phyloP scores from a whole-genome alignment of 2,797 vertebrate species.

The Oryzias dopingdopingensis region DNA sequence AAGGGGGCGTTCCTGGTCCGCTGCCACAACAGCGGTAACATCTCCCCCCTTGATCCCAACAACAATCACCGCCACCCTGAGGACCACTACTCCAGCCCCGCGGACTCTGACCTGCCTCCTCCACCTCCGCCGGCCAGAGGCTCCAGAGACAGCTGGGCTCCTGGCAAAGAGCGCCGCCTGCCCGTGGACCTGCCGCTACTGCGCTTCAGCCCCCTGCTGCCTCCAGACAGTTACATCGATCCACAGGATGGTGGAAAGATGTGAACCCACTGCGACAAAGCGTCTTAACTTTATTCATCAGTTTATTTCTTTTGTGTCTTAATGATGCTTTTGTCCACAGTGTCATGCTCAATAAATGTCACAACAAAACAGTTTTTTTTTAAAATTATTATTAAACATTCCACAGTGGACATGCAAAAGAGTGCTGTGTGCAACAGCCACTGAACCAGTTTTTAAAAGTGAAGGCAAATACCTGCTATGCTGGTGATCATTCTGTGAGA shows the following conservation, averaged over 20 bases:
- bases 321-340: constrained; percentile 3
- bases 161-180: constrained; percentile 39
- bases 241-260: constrained; percentile 33
- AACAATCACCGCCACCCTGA: constrained; percentile 11
- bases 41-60: constrained; percentile 34
- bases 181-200: constrained; percentile 67
- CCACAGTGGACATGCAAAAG: too few relatives aligned
- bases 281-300: not conserved
- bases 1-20: constrained; percentile 62
- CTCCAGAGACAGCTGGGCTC: constrained; percentile 49
- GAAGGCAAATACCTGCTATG: too few relatives aligned
- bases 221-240: constrained; percentile 36
- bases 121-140: constrained; percentile 53
- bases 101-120: constrained; percentile 32
- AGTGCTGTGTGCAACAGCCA: too few relatives aligned
- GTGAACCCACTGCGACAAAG: constrained; percentile 14
- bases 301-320: constrained; percentile 11
- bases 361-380: constrained; percentile 1
- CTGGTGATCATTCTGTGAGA: too few relatives aligned
- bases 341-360: constrained; percentile 36
- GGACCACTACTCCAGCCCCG: not conserved
- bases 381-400: not conserved
- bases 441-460: too few relatives aligned
- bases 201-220: constrained; percentile 65
- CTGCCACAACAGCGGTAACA: constrained; percentile 36